Conservation (phyloP, 2,797 vertebrate genomes). For the Sebastiscus albofasciatus region DNA sequence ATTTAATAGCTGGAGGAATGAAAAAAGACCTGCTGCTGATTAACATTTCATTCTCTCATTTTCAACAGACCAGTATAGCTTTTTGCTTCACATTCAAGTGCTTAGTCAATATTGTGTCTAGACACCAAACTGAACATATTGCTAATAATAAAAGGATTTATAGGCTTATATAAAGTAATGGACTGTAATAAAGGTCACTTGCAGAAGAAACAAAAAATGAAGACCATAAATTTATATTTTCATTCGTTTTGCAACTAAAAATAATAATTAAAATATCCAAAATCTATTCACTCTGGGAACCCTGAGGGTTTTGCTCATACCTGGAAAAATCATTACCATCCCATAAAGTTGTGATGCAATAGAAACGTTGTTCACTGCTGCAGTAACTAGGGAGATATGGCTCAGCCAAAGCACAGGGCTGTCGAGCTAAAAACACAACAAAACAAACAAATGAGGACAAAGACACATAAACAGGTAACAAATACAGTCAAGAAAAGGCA, state of each 20-base stretch:
- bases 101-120: neutral
- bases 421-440: too few species aligned
- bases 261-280: neutral
- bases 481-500: too few species aligned
- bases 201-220: neutral
- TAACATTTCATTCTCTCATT: neutral
- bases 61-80: neutral
- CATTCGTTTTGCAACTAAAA: neutral
- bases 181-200: neutral
- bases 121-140: neutral
- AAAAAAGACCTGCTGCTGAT: conserved; percentile 18
- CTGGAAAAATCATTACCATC: neutral
- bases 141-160: neutral
- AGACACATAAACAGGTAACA: too few species aligned
- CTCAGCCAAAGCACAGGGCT: too few species aligned
- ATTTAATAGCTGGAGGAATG: neutral
- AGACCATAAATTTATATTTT: neutral
- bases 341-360: too few species aligned
- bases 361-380: too few species aligned
- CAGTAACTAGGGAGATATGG: too few species aligned
- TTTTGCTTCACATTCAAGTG: neutral
- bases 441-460: too few species aligned
- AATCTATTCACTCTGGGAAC: neutral
- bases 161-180: neutral
- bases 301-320: neutral